Percentiles rank a stretch among this genome's conserved stretches.
phyloP scores from a whole-genome alignment of 2,797 vertebrate genomes.

The Enoplosus armatus region DNA sequence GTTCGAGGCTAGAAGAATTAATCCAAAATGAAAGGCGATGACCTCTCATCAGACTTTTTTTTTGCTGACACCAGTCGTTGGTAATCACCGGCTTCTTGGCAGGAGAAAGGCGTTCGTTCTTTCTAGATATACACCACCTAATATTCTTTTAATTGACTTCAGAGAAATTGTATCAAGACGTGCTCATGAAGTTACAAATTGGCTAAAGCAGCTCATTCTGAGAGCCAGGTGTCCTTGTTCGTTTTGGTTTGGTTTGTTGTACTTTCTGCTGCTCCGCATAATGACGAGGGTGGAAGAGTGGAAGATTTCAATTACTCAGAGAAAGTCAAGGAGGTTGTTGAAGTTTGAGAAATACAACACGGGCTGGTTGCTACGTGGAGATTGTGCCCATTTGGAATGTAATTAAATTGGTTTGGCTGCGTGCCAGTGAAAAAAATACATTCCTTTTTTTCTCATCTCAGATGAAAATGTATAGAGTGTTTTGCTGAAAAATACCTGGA shows the following conservation, averaged over 20 bases:
- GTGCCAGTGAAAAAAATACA: conserved; percentile 69
- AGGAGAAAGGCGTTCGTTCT: conserved; percentile 45
- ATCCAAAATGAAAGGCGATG: conserved; percentile 54
- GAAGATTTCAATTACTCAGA: conserved; percentile 81
- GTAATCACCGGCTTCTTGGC: conserved; percentile 70
- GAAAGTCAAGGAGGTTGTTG: conserved; percentile 81
- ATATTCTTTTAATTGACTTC: conserved; percentile 84
- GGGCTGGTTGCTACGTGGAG: conserved; percentile 74
- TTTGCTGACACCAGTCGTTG: conserved; percentile 61
- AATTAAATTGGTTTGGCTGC: conserved; percentile 82
- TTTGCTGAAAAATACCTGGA: conserved; percentile 82
- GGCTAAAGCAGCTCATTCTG: conserved; percentile 61
- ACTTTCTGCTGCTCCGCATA: conserved; percentile 70
- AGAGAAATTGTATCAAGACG: conserved; percentile 75
- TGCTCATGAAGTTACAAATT: conserved; percentile 79
- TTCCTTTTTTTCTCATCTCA: conserved; percentile 72
- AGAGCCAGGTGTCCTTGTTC: conserved; percentile 65
- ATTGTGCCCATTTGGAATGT: conserved; percentile 82
- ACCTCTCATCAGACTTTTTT: conserved; percentile 63
- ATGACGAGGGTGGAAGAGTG: conserved; percentile 70
- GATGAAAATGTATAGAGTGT: conserved; percentile 82
- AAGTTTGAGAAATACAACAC: conserved; percentile 81
- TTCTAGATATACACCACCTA: conserved; percentile 60
- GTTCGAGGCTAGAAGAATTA: conserved; percentile 31
- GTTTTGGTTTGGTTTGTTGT: conserved; percentile 74